Conservation (phyloP, 2,113 vertebrate genomes). For the Eclectus roratus region DNA sequence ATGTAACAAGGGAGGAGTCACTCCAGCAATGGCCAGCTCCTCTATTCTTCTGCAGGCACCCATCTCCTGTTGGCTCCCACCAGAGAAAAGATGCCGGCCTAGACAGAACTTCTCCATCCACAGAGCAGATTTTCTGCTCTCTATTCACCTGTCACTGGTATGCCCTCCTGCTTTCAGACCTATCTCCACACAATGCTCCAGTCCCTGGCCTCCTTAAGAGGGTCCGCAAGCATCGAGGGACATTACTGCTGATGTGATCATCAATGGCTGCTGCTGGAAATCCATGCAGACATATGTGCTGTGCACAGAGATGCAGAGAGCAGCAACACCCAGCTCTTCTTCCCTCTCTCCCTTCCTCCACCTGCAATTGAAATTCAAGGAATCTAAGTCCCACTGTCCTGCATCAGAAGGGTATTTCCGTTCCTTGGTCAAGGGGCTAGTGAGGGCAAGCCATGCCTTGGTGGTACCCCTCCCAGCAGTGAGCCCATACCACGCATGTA, state of each 20-base stretch:
- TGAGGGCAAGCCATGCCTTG: neutral
- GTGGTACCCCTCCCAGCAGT: neutral
- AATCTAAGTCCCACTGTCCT: neutral
- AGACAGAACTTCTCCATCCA: neutral
- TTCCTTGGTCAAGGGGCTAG: neutral
- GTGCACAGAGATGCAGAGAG: conserved; percentile 1
- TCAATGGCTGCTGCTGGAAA: conserved; percentile 38
- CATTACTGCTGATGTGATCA: neutral
- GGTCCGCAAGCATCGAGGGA: conserved; percentile 24
- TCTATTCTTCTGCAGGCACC: neutral
- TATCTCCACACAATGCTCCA: neutral
- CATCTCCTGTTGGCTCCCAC: neutral
- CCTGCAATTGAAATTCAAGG: neutral
- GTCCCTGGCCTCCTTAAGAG: conserved; percentile 37
- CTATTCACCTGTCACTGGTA: fast-evolving
- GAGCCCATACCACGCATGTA: neutral
- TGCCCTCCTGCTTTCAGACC: neutral
- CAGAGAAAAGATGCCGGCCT: neutral
- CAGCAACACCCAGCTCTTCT: neutral
- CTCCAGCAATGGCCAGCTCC: neutral
- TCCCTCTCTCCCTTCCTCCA: neutral
- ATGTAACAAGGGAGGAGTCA: neutral
- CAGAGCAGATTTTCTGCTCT: neutral
- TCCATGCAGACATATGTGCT: conserved; percentile 29
- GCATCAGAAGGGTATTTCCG: neutral